Evolutionary conservation across 2,888 invertebrate species (phyloP), one percentile per base, ranked within the genome.

Genomic region (Opisthograptis luteolata): DNA sequence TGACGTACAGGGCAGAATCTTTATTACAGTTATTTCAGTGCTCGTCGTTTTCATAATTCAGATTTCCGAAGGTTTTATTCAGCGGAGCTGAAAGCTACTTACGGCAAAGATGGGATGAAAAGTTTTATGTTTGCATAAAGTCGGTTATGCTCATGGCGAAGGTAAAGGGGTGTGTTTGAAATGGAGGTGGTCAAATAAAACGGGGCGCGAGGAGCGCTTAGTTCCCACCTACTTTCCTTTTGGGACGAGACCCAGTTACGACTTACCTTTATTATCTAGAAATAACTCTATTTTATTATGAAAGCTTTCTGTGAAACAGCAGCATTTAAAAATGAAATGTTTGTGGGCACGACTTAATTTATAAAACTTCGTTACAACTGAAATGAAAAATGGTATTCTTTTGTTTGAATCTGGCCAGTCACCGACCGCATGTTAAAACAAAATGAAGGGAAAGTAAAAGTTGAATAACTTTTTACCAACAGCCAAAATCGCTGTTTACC

Each of bases 241-340:
- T 52, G 58, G 62, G 63, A 60, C 54, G 43, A 58, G 52, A 56
- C 58, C 56, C 42, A 62, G 53, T 58, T 73, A 59, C 50, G 52
- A 62, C 52, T 58, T 73, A 59, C 50, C 51, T 58, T 62, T 60
- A 69, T 67, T 64, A 64, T 62, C 55, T 56, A 59, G 57, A 57
- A 58, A 63, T 59, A 69, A 67, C 56, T 67, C 55, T 63, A 70
- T 68, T 67, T n/a, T 64, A 70, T 67, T 68, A 62, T 58, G 63
- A 62, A 53, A 58, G 58, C 58, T 50, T 41, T 58, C 35, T 41
- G 53, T 58, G 39, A 60, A 59, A 63, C 57, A 51, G 51, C 53
- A 57, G 60, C 59, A 60, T 64, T 66, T n/a, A n/a, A 65, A 62
- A 60, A 60, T 63, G 58, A 57, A 22, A 24, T 35, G 19, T 47